Base-by-base conservation (phyloP, 2,113 vertebrate genomes). In the Catharus fuscescens region DNA sequence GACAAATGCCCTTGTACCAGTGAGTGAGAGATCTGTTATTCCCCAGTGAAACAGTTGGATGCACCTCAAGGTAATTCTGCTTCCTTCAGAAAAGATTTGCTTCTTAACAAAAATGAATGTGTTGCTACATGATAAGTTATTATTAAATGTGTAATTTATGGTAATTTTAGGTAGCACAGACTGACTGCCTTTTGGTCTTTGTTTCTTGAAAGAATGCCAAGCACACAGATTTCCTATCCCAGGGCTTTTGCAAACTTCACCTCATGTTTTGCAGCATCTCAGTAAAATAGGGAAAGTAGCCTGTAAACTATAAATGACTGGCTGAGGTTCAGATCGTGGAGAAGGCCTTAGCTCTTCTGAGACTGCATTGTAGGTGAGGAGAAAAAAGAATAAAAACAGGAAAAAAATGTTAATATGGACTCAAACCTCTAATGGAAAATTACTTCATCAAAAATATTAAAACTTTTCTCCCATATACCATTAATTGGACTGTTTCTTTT, bases 41-140 rank as follows among this genome's bases (percentile, higher is more conserved):
- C 69, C 86, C 54, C 72, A 80, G 47, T 31, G 60, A 38, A 65
- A 84, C 0, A 5, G 45, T n/a, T 95, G 88, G 65, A 86, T 94
- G 76, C 45, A 73, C 29, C 50, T 95, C 67, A 73, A 62, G 80
- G 32, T 70, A 81, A 85, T 89, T 74, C 70, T 56, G n/a, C 15
- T 79, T 84, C 56, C 69, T 87, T 80, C 69, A 65, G 73, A 44
- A 78, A 87, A 91, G 18, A 40, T 86, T 69, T 86, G 70, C 38
- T 65, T 76, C 31, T 77, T 13, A 74, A 54, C 47, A 67, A 36
- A 91, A 91, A 44, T 25, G 31, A n/a, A 61, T 70, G 40, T 54
- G 56, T 48, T 91, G n/a, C 52, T 79, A 71, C 29, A 18, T 18
- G 38, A 16, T 74, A 79, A 59, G 29, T 90, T 76, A 48, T 48